Conservation (phyloP, 1,140 invertebrate species). For the Zelostemma sp. region DNA sequence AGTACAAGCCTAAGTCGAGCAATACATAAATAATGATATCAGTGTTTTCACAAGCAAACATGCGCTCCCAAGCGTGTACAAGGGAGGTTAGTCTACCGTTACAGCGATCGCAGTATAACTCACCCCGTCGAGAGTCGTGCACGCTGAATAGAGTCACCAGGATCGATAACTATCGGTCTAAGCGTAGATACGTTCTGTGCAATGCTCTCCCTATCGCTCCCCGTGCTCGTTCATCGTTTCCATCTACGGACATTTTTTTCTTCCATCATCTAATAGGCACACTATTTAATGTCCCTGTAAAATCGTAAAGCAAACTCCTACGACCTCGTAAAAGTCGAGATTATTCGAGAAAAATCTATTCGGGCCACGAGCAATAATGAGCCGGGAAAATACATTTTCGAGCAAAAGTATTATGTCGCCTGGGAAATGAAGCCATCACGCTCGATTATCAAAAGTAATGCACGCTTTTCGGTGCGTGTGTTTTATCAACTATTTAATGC, state of each 20-base stretch:
- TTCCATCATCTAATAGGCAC: constrained; percentile 30
- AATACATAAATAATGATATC: constrained; percentile 69
- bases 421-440: constrained; percentile 4
- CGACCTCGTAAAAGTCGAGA: constrained; percentile 35
- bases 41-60: constrained; percentile 65
- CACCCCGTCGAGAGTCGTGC: constrained; percentile 61
- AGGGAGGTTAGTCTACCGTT: constrained; percentile 62
- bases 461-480: constrained; percentile 31
- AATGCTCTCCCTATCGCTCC: constrained; percentile 28
- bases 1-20: constrained; percentile 43
- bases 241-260: constrained; percentile 36
- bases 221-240: constrained; percentile 26
- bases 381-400: too few relatives aligned
- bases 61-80: constrained; percentile 57
- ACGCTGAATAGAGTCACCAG: constrained; percentile 64
- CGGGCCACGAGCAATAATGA: too few relatives aligned
- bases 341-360: constrained; percentile 24
- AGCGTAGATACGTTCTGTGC: constrained; percentile 51
- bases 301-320: constrained; percentile 40
- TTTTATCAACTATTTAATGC: constrained; percentile 42
- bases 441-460: constrained; percentile 37
- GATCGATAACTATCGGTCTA: constrained; percentile 66
- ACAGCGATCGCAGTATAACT: constrained; percentile 60
- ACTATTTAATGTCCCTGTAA: constrained; percentile 40
- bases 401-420: too few relatives aligned